Conservation (phyloP, 2,113 vertebrate genomes). For the Columba janthina region DNA sequence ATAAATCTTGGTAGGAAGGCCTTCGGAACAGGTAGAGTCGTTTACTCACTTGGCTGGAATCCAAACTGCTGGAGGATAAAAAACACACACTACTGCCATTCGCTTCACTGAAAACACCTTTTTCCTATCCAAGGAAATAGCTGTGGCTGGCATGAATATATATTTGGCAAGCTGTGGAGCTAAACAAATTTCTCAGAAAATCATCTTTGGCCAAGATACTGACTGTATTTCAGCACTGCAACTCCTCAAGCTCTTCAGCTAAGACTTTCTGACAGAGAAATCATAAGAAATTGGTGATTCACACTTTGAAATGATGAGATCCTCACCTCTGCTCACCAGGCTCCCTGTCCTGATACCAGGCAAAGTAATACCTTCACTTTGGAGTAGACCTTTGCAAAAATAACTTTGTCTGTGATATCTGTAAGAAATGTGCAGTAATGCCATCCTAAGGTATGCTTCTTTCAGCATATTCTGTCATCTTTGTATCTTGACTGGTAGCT, state of each 20-base stretch:
- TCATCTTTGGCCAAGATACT: slow-evolving; percentile 25
- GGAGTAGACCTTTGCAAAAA: neutral
- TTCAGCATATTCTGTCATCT: neutral
- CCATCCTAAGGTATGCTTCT: neutral
- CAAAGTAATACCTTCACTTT: neutral
- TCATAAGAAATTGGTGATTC: neutral
- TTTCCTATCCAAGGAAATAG: slow-evolving; percentile 63
- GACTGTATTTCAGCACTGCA: slow-evolving; percentile 7
- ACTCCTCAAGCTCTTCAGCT: slow-evolving; percentile 15
- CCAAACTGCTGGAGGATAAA: slow-evolving; percentile 58
- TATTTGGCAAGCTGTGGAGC: slow-evolving; percentile 53
- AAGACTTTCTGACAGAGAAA: neutral
- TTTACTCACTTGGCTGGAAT: slow-evolving; percentile 59
- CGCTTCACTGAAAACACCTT: slow-evolving; percentile 52
- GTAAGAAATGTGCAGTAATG: neutral
- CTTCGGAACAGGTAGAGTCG: slow-evolving; percentile 62
- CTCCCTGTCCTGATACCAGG: neutral
- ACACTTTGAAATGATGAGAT: neutral
- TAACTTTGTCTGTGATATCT: neutral
- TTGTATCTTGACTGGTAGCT: neutral
- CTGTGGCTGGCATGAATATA: slow-evolving; percentile 60
- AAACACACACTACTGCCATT: slow-evolving; percentile 49
- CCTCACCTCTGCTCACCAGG: neutral
- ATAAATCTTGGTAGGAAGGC: slow-evolving; percentile 35
- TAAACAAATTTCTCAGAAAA: slow-evolving; percentile 50